These are phyloP conservation scores for Parapristionchus giblindavisi DNA, from an alignment of 2,888 invertebrate species.

Conservation along the genomic window DNA sequence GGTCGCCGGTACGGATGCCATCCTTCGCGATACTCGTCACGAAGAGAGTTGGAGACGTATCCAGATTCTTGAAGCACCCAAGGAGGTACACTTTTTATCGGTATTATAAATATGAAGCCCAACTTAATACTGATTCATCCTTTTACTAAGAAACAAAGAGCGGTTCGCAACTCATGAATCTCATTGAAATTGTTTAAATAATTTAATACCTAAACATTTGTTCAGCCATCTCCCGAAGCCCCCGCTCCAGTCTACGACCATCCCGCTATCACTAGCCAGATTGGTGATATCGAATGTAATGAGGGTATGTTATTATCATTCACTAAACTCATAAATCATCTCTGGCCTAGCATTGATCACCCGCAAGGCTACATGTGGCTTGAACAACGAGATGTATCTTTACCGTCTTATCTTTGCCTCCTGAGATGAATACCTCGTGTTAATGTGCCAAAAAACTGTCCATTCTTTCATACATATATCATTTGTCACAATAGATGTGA, in stretches of 20 bases:
- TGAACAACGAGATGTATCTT: too few relatives aligned
- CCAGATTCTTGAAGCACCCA: slow-evolving; percentile 80
- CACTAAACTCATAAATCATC: neutral
- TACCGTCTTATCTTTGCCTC: too few relatives aligned
- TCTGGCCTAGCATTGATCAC: neutral
- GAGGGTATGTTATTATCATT: slow-evolving; percentile 43
- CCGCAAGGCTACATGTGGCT: too few relatives aligned
- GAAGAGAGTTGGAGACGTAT: slow-evolving; percentile 90
- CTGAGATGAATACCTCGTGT: too few relatives aligned
- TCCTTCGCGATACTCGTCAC: slow-evolving; percentile 86
- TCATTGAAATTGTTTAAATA: too few relatives aligned
- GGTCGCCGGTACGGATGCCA: slow-evolving; percentile 64
- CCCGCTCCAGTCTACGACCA: slow-evolving; percentile 64
- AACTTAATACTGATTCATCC: too few relatives aligned
- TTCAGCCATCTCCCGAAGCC: slow-evolving; percentile 42
- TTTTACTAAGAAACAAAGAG: too few relatives aligned
- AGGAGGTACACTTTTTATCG: slow-evolving; percentile 36
- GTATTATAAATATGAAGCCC: neutral
- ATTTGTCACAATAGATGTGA: too few relatives aligned
- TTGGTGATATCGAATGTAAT: slow-evolving; percentile 82
- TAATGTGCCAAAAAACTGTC: slow-evolving; percentile 6
- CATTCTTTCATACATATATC: too few relatives aligned
- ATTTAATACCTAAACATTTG: too few relatives aligned
- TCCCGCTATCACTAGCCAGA: slow-evolving; percentile 80
- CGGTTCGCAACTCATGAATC: too few relatives aligned